Percentiles rank a stretch among this genome's conserved stretches.
phyloP scores from a whole-genome alignment of 2,797 vertebrate species.

The Cyprinodon diabolis region DNA sequence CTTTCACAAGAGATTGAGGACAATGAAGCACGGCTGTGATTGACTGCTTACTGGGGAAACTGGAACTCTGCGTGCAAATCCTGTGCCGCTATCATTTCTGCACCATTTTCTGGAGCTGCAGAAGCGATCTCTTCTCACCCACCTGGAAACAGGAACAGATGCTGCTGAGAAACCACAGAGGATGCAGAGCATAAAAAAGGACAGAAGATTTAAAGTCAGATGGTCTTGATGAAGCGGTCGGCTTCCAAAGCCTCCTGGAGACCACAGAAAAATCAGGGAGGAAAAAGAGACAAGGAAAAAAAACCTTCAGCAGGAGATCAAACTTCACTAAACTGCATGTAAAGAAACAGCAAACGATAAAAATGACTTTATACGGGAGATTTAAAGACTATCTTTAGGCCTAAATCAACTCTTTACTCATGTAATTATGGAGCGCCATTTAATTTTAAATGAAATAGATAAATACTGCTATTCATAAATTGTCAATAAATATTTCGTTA shows the following conservation, averaged over 20 bases:
- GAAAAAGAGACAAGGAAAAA: background rate
- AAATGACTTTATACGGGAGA: background rate
- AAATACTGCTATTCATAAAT: too few species aligned
- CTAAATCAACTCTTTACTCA: too few species aligned
- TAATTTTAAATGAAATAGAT: too few species aligned
- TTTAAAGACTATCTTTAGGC: too few species aligned
- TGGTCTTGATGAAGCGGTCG: too few species aligned
- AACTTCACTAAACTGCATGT: background rate
- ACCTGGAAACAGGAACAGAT: constrained; percentile 33
- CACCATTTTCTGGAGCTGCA: constrained; percentile 75
- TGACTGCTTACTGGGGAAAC: constrained; percentile 73
- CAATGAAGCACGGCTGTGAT: background rate
- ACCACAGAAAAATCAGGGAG: too few species aligned
- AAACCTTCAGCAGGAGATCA: background rate
- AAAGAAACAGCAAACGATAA: background rate
- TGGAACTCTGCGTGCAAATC: constrained; percentile 79
- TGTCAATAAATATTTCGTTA: too few species aligned
- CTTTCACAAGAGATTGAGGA: background rate
- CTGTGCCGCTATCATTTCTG: constrained; percentile 83
- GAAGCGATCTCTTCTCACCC: constrained; percentile 11
- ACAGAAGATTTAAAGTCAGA: background rate
- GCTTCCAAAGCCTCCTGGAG: too few species aligned
- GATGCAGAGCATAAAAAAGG: background rate
- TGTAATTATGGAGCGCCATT: too few species aligned
- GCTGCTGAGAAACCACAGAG: background rate